phyloP scores from a whole-genome alignment of 2,888 invertebrate genomes.

The Protonemura montana region DNA sequence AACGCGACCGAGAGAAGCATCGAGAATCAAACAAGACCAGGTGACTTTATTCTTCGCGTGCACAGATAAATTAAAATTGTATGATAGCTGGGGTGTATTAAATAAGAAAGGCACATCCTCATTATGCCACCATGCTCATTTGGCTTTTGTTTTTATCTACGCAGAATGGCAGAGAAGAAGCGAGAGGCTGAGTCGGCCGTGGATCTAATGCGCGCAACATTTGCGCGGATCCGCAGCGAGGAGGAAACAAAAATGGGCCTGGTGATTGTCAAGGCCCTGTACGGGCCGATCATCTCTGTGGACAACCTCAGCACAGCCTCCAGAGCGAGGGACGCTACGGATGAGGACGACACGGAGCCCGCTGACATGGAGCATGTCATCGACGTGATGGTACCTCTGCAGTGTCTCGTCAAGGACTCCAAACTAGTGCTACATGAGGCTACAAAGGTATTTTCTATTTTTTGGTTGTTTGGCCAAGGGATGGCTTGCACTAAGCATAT shows the following conservation, averaged over 20 bases:
- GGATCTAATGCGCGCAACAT: conserved; percentile 90
- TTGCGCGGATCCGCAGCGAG: conserved; percentile 79
- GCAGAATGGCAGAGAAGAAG: conserved; percentile 77
- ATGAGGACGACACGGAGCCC: conserved; percentile 46
- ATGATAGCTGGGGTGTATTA: too few species aligned
- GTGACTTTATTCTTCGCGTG: conserved; percentile 54
- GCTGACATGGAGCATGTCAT: conserved; percentile 67
- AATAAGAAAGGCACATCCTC: too few species aligned
- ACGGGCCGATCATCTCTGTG: conserved; percentile 70
- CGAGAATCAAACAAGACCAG: conserved; percentile 80
- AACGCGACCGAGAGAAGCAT: conserved; percentile 81
- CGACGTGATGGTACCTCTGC: conserved; percentile 94
- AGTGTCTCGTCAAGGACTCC: conserved; percentile 93
- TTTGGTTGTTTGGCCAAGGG: background rate
- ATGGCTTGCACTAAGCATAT: too few species aligned
- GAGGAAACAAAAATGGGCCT: conserved; percentile 87
- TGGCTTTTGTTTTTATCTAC: too few species aligned
- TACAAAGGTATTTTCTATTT: conserved; percentile 77
- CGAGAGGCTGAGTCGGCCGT: conserved; percentile 86
- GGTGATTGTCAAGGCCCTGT: conserved; percentile 83
- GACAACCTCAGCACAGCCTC: conserved; percentile 48
- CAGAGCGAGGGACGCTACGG: conserved; percentile 54
- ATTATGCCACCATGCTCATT: too few species aligned
- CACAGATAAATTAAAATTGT: too few species aligned
- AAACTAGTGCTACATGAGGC: conserved; percentile 83